phyloP scores from a whole-genome alignment of 2,888 invertebrate species.

The Heteropelma amictum region DNA sequence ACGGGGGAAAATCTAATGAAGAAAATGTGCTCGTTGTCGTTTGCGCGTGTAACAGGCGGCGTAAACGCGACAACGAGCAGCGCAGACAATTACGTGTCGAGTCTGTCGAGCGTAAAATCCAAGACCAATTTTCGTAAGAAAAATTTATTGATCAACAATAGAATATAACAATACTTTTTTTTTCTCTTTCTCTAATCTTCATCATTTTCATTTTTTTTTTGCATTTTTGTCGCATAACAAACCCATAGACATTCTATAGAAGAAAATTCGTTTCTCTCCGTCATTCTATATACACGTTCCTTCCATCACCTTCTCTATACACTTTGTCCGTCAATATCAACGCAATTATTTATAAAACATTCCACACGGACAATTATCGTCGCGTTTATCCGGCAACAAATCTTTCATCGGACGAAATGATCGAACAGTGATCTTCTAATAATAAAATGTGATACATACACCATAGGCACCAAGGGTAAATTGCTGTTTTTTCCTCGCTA shows the following conservation, averaged over 20 bases:
- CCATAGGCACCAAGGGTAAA: slow-evolving; percentile 23
- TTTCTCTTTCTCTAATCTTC: slow-evolving; percentile 63
- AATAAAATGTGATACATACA: background rate
- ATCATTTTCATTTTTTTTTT: slow-evolving; percentile 61
- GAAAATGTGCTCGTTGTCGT: slow-evolving; percentile 30
- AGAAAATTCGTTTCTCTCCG: slow-evolving; percentile 56
- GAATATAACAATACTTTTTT: slow-evolving; percentile 71
- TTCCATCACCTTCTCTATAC: slow-evolving; percentile 51
- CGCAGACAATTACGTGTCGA: slow-evolving; percentile 45
- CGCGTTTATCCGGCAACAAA: slow-evolving; percentile 70
- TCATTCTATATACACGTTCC: slow-evolving; percentile 69
- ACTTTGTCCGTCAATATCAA: slow-evolving; percentile 63
- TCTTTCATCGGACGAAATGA: slow-evolving; percentile 60
- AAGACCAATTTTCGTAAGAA: slow-evolving; percentile 75
- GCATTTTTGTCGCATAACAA: slow-evolving; percentile 74
- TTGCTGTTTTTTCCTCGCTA: slow-evolving; percentile 11
- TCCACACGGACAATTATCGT: slow-evolving; percentile 66
- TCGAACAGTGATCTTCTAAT: slow-evolving; percentile 29
- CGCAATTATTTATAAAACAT: slow-evolving; percentile 70
- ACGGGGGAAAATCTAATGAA: slow-evolving; percentile 4
- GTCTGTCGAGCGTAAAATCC: slow-evolving; percentile 64
- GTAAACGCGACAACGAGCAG: slow-evolving; percentile 37
- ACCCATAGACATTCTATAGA: slow-evolving; percentile 74
- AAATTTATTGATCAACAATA: slow-evolving; percentile 77
- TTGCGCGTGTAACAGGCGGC: slow-evolving; percentile 15